phyloP scores from a whole-genome alignment of 2,888 invertebrate genomes.

The Apamea anceps region DNA sequence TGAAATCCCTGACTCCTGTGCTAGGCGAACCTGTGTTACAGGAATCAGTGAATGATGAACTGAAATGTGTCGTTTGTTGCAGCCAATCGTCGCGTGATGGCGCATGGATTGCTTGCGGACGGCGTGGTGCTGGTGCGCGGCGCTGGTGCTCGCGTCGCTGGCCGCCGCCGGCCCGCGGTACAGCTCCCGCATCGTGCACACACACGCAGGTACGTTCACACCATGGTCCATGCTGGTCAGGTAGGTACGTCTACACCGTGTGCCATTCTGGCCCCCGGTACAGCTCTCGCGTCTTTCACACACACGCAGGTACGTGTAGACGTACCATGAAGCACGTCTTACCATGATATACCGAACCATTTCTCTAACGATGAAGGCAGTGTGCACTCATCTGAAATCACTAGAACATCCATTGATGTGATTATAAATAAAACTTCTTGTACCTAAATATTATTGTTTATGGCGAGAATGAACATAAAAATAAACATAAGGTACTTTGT shows the following conservation, averaged over 20 bases:
- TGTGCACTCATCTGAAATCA: neutral
- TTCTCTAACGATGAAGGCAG: neutral
- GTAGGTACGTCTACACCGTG: no score
- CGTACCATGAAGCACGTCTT: no score
- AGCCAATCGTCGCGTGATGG: slow-evolving; percentile 88
- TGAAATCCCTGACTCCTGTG: no score
- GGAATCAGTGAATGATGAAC: no score
- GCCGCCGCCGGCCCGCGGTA: slow-evolving; percentile 91
- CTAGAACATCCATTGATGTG: neutral
- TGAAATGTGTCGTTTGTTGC: slow-evolving; percentile 41
- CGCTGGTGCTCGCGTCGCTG: slow-evolving; percentile 82
- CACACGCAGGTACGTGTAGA: neutral
- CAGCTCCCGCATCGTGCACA: slow-evolving; percentile 95
- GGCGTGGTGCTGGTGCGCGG: slow-evolving; percentile 87
- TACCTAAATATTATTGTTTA: neutral
- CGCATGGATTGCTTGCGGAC: slow-evolving; percentile 87
- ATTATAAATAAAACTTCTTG: neutral
- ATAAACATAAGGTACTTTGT: neutral
- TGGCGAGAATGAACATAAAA: neutral
- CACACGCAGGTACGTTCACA: slow-evolving; percentile 90
- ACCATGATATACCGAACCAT: neutral
- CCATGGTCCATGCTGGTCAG: no score
- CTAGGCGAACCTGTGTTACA: no score
- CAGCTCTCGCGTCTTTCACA: neutral
- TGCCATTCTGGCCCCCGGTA: neutral